Conservation (phyloP, 1,140 invertebrate species). For the Uloborus diversus region DNA sequence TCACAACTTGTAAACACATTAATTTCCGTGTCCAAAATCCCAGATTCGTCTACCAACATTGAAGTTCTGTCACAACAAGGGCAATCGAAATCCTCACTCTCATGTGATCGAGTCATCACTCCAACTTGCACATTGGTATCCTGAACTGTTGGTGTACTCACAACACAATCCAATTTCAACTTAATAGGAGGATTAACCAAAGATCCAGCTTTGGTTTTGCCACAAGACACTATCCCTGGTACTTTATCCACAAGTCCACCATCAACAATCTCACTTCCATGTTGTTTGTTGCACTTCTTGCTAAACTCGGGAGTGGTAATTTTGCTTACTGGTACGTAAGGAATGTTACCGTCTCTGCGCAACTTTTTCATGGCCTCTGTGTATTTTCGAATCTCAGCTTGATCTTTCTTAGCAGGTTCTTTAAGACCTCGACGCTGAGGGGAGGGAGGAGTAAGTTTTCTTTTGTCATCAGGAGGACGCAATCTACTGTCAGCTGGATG, state of each 20-base stretch:
- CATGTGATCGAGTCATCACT: conserved; percentile 16
- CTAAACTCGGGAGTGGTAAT: not conserved
- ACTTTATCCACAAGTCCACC: too few species aligned
- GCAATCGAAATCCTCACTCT: conserved; percentile 45
- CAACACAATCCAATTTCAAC: too few species aligned
- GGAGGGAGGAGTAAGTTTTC: conserved; percentile 23
- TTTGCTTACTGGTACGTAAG: not conserved
- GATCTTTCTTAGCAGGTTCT: conserved; percentile 9
- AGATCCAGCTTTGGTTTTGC: too few species aligned
- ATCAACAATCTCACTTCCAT: too few species aligned
- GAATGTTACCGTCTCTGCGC: not conserved
- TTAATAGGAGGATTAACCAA: too few species aligned
- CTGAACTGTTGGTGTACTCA: too few species aligned
- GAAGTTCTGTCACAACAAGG: conserved; percentile 41
- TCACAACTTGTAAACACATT: conserved; percentile 41
- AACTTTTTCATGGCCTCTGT: not conserved
- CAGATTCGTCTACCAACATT: conserved; percentile 1
- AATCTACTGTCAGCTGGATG: conserved; percentile 1
- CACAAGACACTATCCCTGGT: too few species aligned
- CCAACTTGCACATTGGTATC: too few species aligned
- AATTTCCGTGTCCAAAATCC: conserved; percentile 9
- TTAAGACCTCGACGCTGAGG: conserved; percentile 1
- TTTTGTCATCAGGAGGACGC: not conserved
- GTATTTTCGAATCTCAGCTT: not conserved
- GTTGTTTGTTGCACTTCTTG: conserved; percentile 31